Evolutionary conservation across 2,797 vertebrate genomes (phyloP).

Genomic region (Myotis daubentonii): DNA sequence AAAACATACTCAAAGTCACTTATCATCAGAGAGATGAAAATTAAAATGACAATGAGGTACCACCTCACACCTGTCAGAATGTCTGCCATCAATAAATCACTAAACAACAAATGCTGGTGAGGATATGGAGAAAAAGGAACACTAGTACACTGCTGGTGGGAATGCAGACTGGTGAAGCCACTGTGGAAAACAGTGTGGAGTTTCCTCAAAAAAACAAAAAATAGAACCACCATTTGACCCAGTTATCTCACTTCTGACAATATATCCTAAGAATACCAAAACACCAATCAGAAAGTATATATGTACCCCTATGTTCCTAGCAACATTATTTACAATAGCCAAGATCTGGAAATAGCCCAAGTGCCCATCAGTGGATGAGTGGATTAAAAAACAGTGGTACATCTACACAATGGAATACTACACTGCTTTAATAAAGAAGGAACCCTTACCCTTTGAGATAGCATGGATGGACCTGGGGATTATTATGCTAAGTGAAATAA

Average conservation of each 20-base stretch:
- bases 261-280: background rate
- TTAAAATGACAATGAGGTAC: background rate
- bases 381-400: too few species aligned
- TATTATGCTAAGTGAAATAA: background rate
- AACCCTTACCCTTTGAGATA: background rate
- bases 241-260: background rate
- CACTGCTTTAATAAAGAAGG: background rate
- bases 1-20: background rate
- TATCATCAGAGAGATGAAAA: background rate
- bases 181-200: background rate
- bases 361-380: background rate
- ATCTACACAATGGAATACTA: background rate
- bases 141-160: background rate
- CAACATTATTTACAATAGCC: background rate
- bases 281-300: background rate
- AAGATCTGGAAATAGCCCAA: background rate
- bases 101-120: background rate
- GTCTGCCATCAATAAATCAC: background rate
- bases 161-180: background rate
- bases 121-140: background rate
- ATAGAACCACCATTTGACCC: background rate
- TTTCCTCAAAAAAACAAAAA: background rate
- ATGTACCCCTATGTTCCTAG: background rate
- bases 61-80: background rate
- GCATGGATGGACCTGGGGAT: background rate